Percentiles rank a stretch among this genome's conserved stretches.
Conservation (phyloP, 1,140 invertebrate genomes). For the Formica selysi region DNA sequence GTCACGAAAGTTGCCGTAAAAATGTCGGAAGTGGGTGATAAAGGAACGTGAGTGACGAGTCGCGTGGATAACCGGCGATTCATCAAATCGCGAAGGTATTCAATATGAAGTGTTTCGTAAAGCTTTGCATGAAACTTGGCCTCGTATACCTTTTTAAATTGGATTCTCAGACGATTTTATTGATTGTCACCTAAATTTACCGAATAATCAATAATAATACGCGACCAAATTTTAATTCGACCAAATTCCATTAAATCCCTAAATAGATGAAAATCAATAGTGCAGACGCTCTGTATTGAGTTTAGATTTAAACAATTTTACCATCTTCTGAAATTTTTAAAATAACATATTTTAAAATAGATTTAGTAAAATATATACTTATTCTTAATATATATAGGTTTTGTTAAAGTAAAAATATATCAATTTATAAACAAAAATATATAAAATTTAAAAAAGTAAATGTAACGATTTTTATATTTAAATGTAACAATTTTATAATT, state of each 20-base stretch:
- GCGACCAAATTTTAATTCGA: neutral
- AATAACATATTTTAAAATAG: neutral
- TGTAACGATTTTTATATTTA: neutral
- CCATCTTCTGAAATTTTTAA: neutral
- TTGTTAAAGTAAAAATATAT: neutral
- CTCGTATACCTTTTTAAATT: neutral
- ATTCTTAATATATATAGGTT: neutral
- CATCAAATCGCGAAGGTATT: constrained; percentile 49
- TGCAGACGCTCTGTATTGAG: neutral
- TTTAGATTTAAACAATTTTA: neutral
- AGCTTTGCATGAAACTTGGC: neutral
- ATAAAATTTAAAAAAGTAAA: neutral
- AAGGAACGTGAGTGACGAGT: constrained; percentile 62
- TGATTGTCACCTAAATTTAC: neutral
- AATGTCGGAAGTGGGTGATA: constrained; percentile 11
- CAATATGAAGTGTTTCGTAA: constrained; percentile 14
- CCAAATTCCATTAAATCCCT: neutral
- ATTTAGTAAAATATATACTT: neutral
- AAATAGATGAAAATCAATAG: neutral
- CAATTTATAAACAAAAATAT: neutral
- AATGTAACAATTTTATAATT: neutral
- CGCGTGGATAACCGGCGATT: constrained; percentile 70
- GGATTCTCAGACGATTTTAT: constrained; percentile 10
- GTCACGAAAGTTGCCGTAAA: constrained; percentile 62
- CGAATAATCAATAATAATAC: no score